Percentiles rank a stretch among this genome's conserved stretches.
These are phyloP conservation scores for Herminia tarsipennalis DNA, from an alignment of 2,888 invertebrate species.

Conservation along the genomic window DNA sequence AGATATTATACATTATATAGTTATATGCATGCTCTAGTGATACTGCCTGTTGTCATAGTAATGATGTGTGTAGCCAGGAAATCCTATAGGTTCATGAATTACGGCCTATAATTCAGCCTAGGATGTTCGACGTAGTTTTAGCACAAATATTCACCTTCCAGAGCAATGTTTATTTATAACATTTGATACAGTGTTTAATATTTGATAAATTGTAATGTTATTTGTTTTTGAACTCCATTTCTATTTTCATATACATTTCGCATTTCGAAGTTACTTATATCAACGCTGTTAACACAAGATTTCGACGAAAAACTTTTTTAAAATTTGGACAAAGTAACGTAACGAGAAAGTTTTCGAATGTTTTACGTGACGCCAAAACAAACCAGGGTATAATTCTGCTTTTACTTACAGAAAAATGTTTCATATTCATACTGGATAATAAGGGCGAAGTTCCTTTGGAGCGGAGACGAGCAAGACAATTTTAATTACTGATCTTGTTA, in stretches of 20 bases:
- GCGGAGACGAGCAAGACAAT: background rate
- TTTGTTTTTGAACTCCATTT: conserved; percentile 30
- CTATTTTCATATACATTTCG: conserved; percentile 36
- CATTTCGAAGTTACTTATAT: conserved; percentile 44
- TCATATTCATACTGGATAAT: conserved; percentile 26
- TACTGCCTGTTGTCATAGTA: conserved; percentile 71
- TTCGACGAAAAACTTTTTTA: conserved; percentile 36
- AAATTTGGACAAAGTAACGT: conserved; percentile 22
- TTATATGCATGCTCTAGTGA: conserved; percentile 77
- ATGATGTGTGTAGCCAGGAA: conserved; percentile 68
- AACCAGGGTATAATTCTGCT: conserved; percentile 68
- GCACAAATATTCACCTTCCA: conserved; percentile 32
- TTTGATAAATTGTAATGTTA: conserved; percentile 48
- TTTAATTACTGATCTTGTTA: background rate
- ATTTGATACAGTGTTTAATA: conserved; percentile 46
- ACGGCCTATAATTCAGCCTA: conserved; percentile 64
- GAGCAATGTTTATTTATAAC: conserved; percentile 31
- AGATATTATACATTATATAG: conserved; percentile 49
- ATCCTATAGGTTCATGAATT: conserved; percentile 53
- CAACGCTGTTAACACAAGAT: conserved; percentile 38
- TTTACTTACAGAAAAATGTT: conserved; percentile 37
- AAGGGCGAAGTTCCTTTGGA: background rate
- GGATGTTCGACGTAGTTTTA: conserved; percentile 46
- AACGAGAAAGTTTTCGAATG: conserved; percentile 60
- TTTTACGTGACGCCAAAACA: conserved; percentile 61